Evolutionary conservation across 1,140 invertebrate species (phyloP).

Genomic region (Oryctes rhinoceros): DNA sequence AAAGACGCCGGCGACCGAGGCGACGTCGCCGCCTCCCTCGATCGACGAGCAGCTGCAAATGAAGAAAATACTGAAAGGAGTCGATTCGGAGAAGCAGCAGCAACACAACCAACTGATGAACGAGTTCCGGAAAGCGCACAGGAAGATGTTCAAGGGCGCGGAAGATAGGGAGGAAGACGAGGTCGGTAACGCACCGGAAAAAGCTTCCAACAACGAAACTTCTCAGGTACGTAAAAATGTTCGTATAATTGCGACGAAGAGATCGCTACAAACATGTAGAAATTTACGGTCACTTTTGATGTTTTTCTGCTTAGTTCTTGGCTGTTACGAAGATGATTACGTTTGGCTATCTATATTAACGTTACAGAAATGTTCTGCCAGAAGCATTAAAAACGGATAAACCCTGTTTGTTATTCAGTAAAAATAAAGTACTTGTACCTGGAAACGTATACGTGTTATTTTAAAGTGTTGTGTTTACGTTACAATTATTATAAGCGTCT

Average conservation of each 20-base stretch:
- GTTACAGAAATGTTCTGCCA: too few species aligned
- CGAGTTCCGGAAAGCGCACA: constrained; percentile 85
- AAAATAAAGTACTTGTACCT: too few species aligned
- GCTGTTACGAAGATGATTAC: background rate
- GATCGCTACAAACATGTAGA: background rate
- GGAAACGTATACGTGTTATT: too few species aligned
- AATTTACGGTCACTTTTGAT: background rate
- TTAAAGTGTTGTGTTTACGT: too few species aligned
- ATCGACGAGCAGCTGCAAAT: constrained; percentile 61
- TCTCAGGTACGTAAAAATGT: background rate
- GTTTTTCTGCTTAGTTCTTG: too few species aligned
- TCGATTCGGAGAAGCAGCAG: constrained; percentile 68
- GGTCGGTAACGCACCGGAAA: background rate
- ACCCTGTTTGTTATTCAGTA: too few species aligned
- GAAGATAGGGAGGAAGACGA: background rate
- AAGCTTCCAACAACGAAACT: constrained; percentile 4
- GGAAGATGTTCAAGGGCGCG: constrained; percentile 77
- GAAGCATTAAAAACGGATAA: too few species aligned
- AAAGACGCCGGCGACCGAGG: background rate
- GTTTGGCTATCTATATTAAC: background rate
- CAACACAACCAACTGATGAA: constrained; percentile 81
- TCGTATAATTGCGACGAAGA: background rate
- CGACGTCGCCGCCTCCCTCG: constrained; percentile 46
- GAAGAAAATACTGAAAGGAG: constrained; percentile 60
- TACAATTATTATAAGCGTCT: background rate